These are phyloP conservation scores for Hydrozoanthus tunicans DNA, from an alignment of 64 coral and sea anemone genomes.

Conservation along the genomic window DNA sequence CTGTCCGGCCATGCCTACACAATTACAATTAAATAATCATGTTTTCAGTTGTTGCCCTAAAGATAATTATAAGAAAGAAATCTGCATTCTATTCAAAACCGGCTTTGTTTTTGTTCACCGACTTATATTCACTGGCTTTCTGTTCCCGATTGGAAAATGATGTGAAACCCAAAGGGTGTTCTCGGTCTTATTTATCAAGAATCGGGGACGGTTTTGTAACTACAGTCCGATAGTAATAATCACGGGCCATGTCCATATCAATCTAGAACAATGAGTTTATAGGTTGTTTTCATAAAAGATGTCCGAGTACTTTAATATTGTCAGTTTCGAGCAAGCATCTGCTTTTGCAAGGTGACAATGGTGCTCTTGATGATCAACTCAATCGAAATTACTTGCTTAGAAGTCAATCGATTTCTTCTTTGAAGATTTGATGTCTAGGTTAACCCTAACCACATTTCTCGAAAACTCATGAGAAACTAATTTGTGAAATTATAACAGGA, in stretches of 20 bases:
- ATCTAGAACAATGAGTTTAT: neutral
- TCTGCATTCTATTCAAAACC: neutral
- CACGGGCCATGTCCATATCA: neutral
- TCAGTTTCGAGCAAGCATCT: neutral
- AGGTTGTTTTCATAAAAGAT: neutral
- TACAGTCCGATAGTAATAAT: neutral
- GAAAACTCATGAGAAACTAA: too few relatives aligned
- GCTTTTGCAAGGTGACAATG: too few relatives aligned
- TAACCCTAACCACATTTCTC: too few relatives aligned
- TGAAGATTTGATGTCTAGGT: too few relatives aligned
- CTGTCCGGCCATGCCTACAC: too few relatives aligned
- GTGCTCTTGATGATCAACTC: too few relatives aligned
- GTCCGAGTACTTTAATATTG: neutral
- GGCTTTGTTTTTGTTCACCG: neutral
- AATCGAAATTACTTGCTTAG: too few relatives aligned
- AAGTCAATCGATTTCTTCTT: too few relatives aligned
- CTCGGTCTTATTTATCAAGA: neutral
- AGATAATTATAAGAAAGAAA: neutral
- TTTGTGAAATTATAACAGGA: too few relatives aligned
- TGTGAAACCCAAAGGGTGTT: neutral
- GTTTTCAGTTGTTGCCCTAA: neutral
- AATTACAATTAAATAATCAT: neutral
- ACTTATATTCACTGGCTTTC: neutral
- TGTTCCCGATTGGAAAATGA: conserved; percentile 7
- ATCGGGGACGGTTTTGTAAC: neutral